These are phyloP conservation scores for Peromyscus californicus DNA, from an alignment of 2,113 vertebrate genomes.

Conservation along the genomic window DNA sequence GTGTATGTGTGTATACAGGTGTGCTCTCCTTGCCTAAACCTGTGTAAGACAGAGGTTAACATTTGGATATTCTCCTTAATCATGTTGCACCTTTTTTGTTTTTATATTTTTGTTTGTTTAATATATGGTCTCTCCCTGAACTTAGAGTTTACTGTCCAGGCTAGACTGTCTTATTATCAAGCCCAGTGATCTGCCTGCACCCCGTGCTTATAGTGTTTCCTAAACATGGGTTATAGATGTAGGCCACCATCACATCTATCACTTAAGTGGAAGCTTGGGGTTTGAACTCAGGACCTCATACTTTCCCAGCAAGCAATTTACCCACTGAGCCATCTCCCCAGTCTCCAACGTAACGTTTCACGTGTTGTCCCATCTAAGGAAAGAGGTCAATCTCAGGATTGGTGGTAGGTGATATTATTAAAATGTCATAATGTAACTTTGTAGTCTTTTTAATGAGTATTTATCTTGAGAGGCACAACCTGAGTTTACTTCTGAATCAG, in stretches of 20 bases:
- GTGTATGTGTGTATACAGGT: no score
- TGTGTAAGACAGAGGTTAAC: neutral
- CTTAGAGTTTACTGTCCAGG: neutral
- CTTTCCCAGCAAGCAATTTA: neutral
- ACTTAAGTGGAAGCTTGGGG: neutral
- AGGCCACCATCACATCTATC: neutral
- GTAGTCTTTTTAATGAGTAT: no score
- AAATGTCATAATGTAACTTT: neutral
- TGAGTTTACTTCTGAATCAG: neutral
- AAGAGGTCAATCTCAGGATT: neutral
- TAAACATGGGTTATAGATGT: neutral
- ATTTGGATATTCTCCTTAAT: neutral
- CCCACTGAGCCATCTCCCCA: neutral
- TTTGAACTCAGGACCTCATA: neutral
- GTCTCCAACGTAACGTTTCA: neutral
- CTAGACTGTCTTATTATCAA: neutral
- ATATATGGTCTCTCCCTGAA: neutral
- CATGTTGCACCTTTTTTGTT: neutral
- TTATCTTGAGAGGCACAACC: neutral
- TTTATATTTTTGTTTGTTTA: neutral
- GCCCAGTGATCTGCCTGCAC: neutral
- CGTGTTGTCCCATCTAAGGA: neutral
- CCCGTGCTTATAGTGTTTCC: neutral
- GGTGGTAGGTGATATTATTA: neutral
- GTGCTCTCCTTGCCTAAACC: neutral